Base-by-base conservation (phyloP, 1,140 invertebrate genomes). In the Nasonia vitripennis region DNA sequence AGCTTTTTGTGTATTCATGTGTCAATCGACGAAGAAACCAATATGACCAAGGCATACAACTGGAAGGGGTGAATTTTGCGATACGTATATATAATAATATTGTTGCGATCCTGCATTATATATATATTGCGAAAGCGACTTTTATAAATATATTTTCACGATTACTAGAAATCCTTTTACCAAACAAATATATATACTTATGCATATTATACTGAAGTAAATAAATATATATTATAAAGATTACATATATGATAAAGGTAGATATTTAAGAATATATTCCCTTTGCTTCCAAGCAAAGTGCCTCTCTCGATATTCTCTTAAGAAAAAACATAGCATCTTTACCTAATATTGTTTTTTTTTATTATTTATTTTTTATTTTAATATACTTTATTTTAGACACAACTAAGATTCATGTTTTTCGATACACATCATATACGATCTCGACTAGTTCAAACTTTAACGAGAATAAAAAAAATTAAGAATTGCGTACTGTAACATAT, bases 201-300 rank as follows among this genome's bases (percentile, higher is more conserved):
- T 34, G 27, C 14, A 71, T 27, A 27, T 71, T 71, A 71, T 14
- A 71, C 27, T 31, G 10, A 62, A 62, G 14, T 20, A 20, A 71
- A 77, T 86, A 81, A 81, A 86, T 84, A 77, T 81, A 62, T 80
- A 84, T 71, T 34, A 86, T 82, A 81, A 55, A 62, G 68, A 84
- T 71, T 34, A 79, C n/a, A 74, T 75, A 17, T 37, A 75, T 9
- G 62, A 67, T 80, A 80, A 48, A 17, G 20, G 81, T 74, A 37
- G n/a, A 78, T 23, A 68, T 71, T 67, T 83, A 73, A 45, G 20
- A 4, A 79, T 81, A 71, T 82, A 4, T 83, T 88, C 41, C 73
- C 84, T 86, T 88, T 86, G 83, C 86, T 87, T 86, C 86, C 71
- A 81, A 86, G 87, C 86, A 80, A 81, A 87, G 87, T 88, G 85